phyloP scores from a whole-genome alignment of 2,888 invertebrate genomes.

The Heterodera filipjevi region DNA sequence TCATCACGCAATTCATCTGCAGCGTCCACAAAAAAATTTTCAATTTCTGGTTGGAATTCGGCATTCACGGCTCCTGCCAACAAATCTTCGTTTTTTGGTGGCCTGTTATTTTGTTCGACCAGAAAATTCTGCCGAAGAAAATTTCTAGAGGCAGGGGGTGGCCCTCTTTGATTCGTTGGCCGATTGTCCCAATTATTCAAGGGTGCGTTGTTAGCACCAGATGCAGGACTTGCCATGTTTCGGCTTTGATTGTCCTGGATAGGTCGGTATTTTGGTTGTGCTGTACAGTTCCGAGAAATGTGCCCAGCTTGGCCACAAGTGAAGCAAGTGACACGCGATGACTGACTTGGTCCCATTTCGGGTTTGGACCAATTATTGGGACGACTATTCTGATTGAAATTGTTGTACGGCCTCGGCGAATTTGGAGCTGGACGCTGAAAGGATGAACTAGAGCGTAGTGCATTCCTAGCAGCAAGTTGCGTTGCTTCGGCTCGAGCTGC shows the following conservation, averaged over 20 bases:
- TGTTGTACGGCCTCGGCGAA: no score
- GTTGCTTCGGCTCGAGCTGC: conserved; percentile 10
- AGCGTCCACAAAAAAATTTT: neutral
- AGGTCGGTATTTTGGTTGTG: neutral
- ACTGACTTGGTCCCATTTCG: no score
- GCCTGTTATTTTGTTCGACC: neutral
- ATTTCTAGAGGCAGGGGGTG: neutral
- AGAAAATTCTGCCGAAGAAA: no score
- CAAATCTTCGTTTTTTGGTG: no score
- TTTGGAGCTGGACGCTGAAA: no score
- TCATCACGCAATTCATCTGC: no score
- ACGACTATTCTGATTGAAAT: neutral
- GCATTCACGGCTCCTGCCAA: neutral
- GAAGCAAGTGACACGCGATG: no score
- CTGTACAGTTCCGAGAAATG: neutral
- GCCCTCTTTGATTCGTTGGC: neutral
- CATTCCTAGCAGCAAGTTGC: neutral
- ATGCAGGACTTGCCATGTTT: no score
- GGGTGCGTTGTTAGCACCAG: neutral
- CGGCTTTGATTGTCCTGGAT: neutral
- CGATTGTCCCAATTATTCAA: neutral
- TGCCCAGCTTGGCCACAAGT: no score
- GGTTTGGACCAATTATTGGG: no score
- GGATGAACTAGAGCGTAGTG: no score
- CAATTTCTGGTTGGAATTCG: no score